Evolutionary conservation across 2,888 invertebrate genomes (phyloP).

Genomic region (Cephus pygmeus): DNA sequence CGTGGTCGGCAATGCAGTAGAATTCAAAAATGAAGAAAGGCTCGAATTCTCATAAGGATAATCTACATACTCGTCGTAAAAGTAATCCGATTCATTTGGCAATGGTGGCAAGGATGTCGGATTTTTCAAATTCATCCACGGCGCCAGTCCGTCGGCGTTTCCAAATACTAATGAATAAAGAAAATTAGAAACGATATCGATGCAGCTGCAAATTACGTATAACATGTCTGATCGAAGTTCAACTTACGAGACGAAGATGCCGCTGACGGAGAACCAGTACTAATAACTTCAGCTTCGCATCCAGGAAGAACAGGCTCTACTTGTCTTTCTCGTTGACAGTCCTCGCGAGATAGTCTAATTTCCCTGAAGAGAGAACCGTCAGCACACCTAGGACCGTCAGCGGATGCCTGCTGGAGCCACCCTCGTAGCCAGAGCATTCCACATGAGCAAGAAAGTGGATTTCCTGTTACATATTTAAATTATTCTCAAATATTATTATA

Average conservation of each 20-base stretch:
- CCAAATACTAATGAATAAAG: not conserved
- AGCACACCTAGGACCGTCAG: slow-evolving; percentile 81
- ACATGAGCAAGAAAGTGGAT: slow-evolving; percentile 86
- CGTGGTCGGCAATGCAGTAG: slow-evolving; percentile 9
- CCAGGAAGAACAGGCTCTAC: slow-evolving; percentile 72
- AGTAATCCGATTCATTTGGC: slow-evolving; percentile 83
- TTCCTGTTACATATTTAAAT: slow-evolving; percentile 70
- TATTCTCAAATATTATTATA: not conserved
- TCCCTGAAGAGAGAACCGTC: slow-evolving; percentile 83
- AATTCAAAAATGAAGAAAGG: slow-evolving; percentile 44
- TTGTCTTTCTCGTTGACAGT: slow-evolving; percentile 72
- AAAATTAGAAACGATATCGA: not conserved
- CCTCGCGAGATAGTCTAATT: slow-evolving; percentile 76
- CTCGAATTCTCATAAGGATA: slow-evolving; percentile 76
- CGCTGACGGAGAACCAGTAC: slow-evolving; percentile 32
- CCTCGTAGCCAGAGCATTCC: slow-evolving; percentile 85
- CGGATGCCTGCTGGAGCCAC: slow-evolving; percentile 82
- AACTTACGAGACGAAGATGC: slow-evolving; percentile 44
- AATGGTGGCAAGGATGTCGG: slow-evolving; percentile 68
- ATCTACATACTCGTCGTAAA: slow-evolving; percentile 86
- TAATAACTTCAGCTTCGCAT: slow-evolving; percentile 77
- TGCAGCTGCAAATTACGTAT: not conserved
- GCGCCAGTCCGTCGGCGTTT: slow-evolving; percentile 69
- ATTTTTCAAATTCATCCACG: slow-evolving; percentile 70
- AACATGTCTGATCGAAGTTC: not conserved